Conservation (phyloP, 35 echinoderm and acorn worm species). For the Ophioderma brevispina region DNA sequence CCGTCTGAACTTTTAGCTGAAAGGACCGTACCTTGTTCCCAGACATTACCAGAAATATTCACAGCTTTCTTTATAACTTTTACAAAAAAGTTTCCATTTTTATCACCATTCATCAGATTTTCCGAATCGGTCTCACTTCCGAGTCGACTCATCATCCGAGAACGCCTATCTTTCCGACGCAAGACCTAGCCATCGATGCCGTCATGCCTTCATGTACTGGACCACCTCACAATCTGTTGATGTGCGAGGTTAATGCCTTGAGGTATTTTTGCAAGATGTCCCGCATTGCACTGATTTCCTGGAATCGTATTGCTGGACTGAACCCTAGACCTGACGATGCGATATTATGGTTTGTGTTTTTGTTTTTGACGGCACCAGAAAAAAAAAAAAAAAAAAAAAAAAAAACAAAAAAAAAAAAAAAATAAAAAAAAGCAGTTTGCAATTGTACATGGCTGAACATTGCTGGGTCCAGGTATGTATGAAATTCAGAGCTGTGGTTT, state of each 20-base stretch:
- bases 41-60: too few species aligned
- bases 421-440: constrained; percentile 38
- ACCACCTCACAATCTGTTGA: constrained; percentile 58
- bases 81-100: too few species aligned
- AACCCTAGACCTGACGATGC: constrained; percentile 68
- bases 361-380: constrained; percentile 5
- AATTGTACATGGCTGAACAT: constrained; percentile 64
- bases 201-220: constrained; percentile 92
- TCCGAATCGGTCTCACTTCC: neutral
- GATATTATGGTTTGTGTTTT: constrained; percentile 81
- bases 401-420: too few species aligned
- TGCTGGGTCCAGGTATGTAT: constrained; percentile 44
- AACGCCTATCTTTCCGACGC: constrained; percentile 8
- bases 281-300: constrained; percentile 41
- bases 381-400: too few species aligned
- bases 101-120: neutral
- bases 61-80: too few species aligned
- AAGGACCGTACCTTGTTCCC: too few species aligned
- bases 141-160: neutral
- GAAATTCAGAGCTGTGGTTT: too few species aligned
- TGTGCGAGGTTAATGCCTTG: constrained; percentile 67
- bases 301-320: constrained; percentile 69
- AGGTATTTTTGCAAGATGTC: constrained; percentile 17
- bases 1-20: too few species aligned
- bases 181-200: constrained; percentile 80